A percentile compares a stretch with the other conserved stretches of the same genome.
Conservation (phyloP, 2,113 vertebrate genomes). For the Opisthocomus hoazin region DNA sequence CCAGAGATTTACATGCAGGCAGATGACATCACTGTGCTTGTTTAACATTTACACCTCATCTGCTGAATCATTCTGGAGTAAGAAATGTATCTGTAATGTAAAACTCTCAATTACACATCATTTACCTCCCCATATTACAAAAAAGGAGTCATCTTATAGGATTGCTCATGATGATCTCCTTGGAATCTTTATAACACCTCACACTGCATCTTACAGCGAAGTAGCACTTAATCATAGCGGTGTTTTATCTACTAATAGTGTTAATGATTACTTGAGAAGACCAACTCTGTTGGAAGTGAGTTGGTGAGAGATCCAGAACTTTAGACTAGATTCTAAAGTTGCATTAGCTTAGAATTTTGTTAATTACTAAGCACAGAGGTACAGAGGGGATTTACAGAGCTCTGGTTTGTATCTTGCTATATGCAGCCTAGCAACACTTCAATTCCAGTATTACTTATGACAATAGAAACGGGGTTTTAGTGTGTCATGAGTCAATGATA, state of each 20-base stretch:
- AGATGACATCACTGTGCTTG: neutral
- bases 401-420: neutral
- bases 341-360: neutral
- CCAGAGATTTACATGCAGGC: neutral
- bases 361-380: neutral
- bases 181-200: neutral
- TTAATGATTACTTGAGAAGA: neutral
- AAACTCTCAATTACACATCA: neutral
- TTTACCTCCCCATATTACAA: neutral
- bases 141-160: neutral
- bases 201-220: neutral
- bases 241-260: neutral
- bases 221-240: neutral
- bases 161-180: neutral
- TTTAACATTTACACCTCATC: slow-evolving; percentile 28
- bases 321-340: neutral
- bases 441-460: neutral
- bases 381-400: neutral
- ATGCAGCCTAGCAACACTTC: neutral
- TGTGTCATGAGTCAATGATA: neutral
- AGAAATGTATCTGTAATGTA: neutral
- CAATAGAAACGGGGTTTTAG: neutral
- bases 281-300: neutral
- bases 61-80: slow-evolving; percentile 20
- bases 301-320: neutral